Percentiles rank a stretch among this genome's conserved stretches.
These are phyloP conservation scores for Anhinga rufa DNA, from an alignment of 2,113 vertebrate genomes.

Conservation along the genomic window DNA sequence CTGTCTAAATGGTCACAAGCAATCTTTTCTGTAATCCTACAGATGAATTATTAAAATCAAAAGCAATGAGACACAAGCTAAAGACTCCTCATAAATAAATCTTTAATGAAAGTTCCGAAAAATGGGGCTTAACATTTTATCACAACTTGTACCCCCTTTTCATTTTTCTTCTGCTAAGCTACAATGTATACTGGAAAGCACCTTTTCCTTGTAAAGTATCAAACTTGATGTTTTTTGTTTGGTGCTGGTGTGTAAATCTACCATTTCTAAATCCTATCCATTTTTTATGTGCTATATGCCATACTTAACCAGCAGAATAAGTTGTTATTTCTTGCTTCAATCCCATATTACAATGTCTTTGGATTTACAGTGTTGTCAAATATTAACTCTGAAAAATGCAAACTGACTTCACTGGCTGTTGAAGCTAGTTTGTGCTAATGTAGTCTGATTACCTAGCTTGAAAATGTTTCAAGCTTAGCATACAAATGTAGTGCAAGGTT, in stretches of 20 bases:
- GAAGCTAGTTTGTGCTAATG: conserved; percentile 8
- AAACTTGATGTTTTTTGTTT: background rate
- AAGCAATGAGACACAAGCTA: background rate
- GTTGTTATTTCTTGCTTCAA: background rate
- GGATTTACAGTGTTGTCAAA: conserved; percentile 32
- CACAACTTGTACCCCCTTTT: background rate
- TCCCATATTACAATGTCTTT: background rate
- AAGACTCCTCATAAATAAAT: background rate
- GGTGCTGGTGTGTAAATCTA: background rate
- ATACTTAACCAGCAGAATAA: background rate
- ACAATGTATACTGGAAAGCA: background rate
- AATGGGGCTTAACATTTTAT: background rate
- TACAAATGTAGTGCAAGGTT: conserved; percentile 12
- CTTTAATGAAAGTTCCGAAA: background rate
- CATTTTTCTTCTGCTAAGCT: background rate
- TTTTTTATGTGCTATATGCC: background rate
- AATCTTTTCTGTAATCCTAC: background rate
- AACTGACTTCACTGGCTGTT: background rate
- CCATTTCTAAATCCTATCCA: background rate
- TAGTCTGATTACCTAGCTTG: background rate
- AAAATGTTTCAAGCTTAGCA: background rate
- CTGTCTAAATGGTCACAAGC: background rate
- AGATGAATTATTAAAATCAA: background rate
- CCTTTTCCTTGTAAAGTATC: background rate
- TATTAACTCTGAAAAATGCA: conserved; percentile 20